Percentiles rank a stretch among this genome's conserved stretches.
phyloP scores from a whole-genome alignment of 2,797 vertebrate genomes.

The Xiphorhynchus erythropygius region DNA sequence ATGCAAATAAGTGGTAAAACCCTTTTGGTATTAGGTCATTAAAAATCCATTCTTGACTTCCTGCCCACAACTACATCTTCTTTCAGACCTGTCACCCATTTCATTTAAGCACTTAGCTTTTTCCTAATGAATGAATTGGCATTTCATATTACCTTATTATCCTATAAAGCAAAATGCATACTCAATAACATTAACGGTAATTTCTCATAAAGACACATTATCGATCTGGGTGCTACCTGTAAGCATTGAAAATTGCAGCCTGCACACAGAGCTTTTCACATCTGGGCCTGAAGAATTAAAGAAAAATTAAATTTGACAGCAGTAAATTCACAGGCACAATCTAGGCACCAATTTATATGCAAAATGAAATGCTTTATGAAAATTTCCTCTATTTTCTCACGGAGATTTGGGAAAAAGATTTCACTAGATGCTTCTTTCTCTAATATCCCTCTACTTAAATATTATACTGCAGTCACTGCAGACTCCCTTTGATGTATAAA shows the following conservation, averaged over 20 bases:
- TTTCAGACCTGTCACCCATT: conserved; percentile 80
- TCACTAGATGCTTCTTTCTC: conserved; percentile 80
- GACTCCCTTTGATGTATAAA: conserved; percentile 98
- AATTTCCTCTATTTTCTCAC: conserved; percentile 83
- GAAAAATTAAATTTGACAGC: conserved; percentile 99
- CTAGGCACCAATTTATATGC: conserved; percentile 95
- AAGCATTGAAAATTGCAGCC: conserved; percentile 91
- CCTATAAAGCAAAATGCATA: conserved; percentile 91
- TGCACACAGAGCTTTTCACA: conserved; percentile 87
- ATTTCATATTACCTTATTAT: conserved; percentile 97
- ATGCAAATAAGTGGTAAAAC: conserved; percentile 71
- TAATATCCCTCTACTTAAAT: conserved; percentile 88
- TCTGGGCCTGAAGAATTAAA: conserved; percentile 97
- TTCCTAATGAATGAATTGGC: conserved; percentile 93
- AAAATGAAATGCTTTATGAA: conserved; percentile 93
- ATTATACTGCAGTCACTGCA: conserved; percentile 88
- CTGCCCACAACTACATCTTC: conserved; percentile 84
- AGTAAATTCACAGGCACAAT: conserved; percentile 91
- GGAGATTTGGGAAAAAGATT: conserved; percentile 83
- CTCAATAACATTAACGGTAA: conserved; percentile 94
- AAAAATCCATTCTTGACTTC: conserved; percentile 85
- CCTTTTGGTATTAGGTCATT: conserved; percentile 76
- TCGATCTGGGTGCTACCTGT: conserved; percentile 92
- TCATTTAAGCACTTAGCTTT: conserved; percentile 80
- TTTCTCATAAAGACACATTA: conserved; percentile 99